Base-by-base conservation (phyloP, 2,113 vertebrate genomes). In the Eublepharis macularius region DNA sequence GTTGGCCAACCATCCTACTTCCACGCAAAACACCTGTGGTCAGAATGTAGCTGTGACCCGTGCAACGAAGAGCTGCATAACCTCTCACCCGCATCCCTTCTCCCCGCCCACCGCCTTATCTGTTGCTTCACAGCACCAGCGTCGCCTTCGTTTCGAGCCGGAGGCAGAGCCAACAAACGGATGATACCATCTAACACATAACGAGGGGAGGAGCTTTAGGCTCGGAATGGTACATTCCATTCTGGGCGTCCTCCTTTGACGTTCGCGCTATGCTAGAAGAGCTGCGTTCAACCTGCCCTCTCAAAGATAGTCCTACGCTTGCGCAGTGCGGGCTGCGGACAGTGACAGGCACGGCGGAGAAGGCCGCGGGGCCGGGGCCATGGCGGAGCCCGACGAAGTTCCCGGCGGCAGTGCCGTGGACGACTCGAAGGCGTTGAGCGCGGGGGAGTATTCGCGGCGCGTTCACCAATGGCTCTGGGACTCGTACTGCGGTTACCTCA, bases 381-480 rank as follows among this genome's bases (percentile, higher is more conserved):
- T 29, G 90, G 88, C 84, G 81, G 90, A 69, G 65, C 32, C 24
- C 34, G 11, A 2, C 21, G 41, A 76, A 17, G 39, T 72, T 51
- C 16, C 60, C 8, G 0, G 41, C 43, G 4, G 12, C 36, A 13
- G 80, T 86, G 83, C 0, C 9, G 41, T 11, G 4, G 29, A 51
- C 6, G 87, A 69, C 47, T 45, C 73, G 77, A 90, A 89, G 79
- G 76, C 84, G 0, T 93, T 96, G 78, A 97, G 95, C 78, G 96
- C 97, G 36, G 92, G 96, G 66, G 97, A 98, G 76, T 99, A 99
- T 93, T 97, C 98, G 76, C 95, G 94, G 69, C 95, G 95, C 81
- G 94, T 99, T 85, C 98, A 98, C 94, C 97, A 96, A 85, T 99
- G 98, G 98, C 97, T 99, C 78, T 99, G 98, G 98, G 97, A 97